A percentile compares a stretch with the other conserved stretches of the same genome.
Conservation (phyloP, 2,888 invertebrate species). For the Lasioglossum marginatum region DNA sequence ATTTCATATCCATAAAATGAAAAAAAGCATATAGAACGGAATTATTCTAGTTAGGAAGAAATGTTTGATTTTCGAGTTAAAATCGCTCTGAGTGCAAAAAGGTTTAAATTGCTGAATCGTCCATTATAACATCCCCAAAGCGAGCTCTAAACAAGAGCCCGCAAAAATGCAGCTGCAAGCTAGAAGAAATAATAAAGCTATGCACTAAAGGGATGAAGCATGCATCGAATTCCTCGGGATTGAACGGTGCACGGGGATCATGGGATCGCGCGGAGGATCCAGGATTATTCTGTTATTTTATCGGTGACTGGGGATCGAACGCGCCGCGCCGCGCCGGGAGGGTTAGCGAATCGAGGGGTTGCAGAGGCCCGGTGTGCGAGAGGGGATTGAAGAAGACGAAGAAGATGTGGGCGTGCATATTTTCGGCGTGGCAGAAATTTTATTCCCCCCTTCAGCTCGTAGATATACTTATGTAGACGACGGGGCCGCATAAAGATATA, state of each 20-base stretch:
- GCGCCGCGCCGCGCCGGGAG: conserved; percentile 54
- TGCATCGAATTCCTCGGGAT: conserved; percentile 65
- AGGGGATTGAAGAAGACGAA: not conserved
- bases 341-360: conserved; percentile 19
- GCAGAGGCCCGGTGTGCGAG: not conserved
- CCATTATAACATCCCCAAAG: too few relatives aligned
- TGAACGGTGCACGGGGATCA: conserved; percentile 69
- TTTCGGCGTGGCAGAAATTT: conserved; percentile 42
- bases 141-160: not conserved
- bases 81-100: too few relatives aligned
- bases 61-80: too few relatives aligned
- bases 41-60: too few relatives aligned
- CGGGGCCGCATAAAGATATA: conserved; percentile 33
- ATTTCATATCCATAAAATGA: too few relatives aligned
- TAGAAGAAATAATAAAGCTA: not conserved
- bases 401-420: conserved; percentile 69
- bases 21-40: too few relatives aligned
- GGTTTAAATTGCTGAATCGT: too few relatives aligned
- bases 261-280: conserved; percentile 10
- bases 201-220: not conserved
- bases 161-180: not conserved
- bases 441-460: conserved; percentile 3
- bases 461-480: not conserved
- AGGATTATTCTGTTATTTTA: conserved; percentile 74
- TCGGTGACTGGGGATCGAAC: conserved; percentile 65